Base-by-base conservation (phyloP, 2,888 invertebrate genomes). In the Philereme vetulata region DNA sequence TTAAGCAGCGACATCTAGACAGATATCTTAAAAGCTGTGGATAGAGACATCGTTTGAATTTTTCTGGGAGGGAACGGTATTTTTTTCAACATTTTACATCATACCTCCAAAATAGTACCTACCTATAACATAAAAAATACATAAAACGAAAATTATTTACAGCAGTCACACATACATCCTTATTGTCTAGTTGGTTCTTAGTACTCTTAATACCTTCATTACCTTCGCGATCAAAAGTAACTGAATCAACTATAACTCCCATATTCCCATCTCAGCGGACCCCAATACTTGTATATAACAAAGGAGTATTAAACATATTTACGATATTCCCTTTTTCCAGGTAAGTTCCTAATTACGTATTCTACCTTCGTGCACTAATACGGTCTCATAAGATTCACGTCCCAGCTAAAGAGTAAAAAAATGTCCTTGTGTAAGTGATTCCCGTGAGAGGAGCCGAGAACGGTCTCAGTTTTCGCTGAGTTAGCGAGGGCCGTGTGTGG, bases 401-500 rank as follows among this genome's bases (percentile, higher is more conserved):
- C 68, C 66, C 60, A 66, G 77, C 74, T 76, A 79, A 78, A 64
- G 44, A 62, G 62, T 62, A 68, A 77, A 78, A 54, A 82, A 83
- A 78, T 75, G 74, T 76, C 78, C 69, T 76, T 72, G 68, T 78
- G 72, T 78, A 79, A 83, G 81, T 83, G 74, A 80, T 82, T 80
- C 77, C 72, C 74, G 76, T 77, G 84, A 84, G 82, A 84, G 79
- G 75, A 77, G 73, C 21, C 21, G n/a, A n/a, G n/a, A n/a, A n/a
- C 78, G 76, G 76, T 77, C 79, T 79, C 76, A 82, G 85, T 84
- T 85, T 86, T 84, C 84, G 90, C 87, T 84, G 88, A 90, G 85
- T 85, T 81, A 80, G 90, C 86, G 82, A 85, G 89, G 90, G 89
- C 84, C 87, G 86, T 86, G 91, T 92, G 89, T 86, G 91, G 88